Conservation (phyloP, 2,113 vertebrate species). For the Falcunculus frontatus region DNA sequence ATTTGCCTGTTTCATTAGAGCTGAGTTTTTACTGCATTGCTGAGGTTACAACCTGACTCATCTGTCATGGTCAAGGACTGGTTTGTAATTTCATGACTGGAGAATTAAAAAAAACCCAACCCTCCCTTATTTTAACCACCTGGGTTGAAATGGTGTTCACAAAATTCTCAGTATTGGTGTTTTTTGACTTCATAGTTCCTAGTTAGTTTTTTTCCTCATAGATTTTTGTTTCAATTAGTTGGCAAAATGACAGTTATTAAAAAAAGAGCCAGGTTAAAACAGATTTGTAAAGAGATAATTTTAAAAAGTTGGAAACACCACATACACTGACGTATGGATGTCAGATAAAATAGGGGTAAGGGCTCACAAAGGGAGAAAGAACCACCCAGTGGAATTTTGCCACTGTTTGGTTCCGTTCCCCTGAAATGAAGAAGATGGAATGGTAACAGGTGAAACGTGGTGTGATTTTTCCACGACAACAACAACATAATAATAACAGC, state of each 20-base stretch:
- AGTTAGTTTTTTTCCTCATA: not conserved
- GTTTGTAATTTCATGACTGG: conserved; percentile 50
- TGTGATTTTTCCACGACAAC: not conserved
- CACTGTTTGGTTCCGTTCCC: not conserved
- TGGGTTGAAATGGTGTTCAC: not conserved
- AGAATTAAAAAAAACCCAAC: not conserved
- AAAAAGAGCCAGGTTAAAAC: not conserved
- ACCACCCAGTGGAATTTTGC: not conserved
- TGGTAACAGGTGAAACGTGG: not conserved
- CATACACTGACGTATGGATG: not conserved
- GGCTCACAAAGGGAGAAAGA: not conserved
- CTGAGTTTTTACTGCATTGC: conserved; percentile 33
- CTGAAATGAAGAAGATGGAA: not conserved
- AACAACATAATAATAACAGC: rapidly evolving
- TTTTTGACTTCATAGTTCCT: not conserved
- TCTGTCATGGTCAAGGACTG: conserved; percentile 35
- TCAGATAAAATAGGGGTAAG: not conserved
- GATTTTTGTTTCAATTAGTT: not conserved
- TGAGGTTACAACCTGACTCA: conserved; percentile 49
- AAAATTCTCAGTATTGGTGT: not conserved
- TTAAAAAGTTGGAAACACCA: not conserved
- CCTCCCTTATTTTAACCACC: not conserved
- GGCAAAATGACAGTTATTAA: not conserved
- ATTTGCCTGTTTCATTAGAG: conserved; percentile 64
- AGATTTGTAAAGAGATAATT: not conserved